These are phyloP conservation scores for Toxotes lorentzi DNA, from an alignment of 2,797 vertebrate species.

Conservation along the genomic window DNA sequence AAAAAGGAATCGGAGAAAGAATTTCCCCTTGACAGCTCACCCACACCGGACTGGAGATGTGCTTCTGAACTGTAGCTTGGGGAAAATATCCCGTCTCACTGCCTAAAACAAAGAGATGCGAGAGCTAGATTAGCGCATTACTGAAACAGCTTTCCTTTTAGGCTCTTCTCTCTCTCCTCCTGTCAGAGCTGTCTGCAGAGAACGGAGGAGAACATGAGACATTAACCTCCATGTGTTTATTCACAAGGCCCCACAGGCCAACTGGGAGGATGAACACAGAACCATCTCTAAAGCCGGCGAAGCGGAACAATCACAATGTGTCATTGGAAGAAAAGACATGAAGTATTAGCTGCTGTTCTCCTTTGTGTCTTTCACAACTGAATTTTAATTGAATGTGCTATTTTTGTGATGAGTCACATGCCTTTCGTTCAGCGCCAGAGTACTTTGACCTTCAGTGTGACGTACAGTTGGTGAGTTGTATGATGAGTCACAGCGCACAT, in stretches of 20 bases:
- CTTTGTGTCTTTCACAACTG: slow-evolving; percentile 74
- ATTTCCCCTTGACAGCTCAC: slow-evolving; percentile 76
- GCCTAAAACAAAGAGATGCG: slow-evolving; percentile 77
- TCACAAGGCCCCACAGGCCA: slow-evolving; percentile 78
- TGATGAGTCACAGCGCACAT: slow-evolving; percentile 77
- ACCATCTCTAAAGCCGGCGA: slow-evolving; percentile 66
- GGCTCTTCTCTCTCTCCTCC: slow-evolving; percentile 66
- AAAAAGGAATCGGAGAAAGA: slow-evolving; percentile 46
- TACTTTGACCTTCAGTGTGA: slow-evolving; percentile 75
- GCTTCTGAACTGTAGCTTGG: slow-evolving; percentile 67
- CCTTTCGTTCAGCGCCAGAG: slow-evolving; percentile 58
- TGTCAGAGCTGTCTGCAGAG: slow-evolving; percentile 79
- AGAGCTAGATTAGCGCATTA: slow-evolving; percentile 76
- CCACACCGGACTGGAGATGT: slow-evolving; percentile 68
- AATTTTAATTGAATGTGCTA: slow-evolving; percentile 75
- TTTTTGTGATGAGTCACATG: slow-evolving; percentile 76
- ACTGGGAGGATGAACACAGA: slow-evolving; percentile 74
- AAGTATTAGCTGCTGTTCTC: slow-evolving; percentile 67
- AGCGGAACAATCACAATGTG: slow-evolving; percentile 77
- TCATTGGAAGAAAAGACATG: slow-evolving; percentile 72
- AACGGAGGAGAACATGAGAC: slow-evolving; percentile 72
- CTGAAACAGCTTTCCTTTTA: slow-evolving; percentile 74
- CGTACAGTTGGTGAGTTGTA: slow-evolving; percentile 62
- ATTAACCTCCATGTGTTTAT: slow-evolving; percentile 82
- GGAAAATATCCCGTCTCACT: slow-evolving; percentile 70